Base-by-base conservation (phyloP, 2,888 invertebrate genomes). In the Acronicta psi region DNA sequence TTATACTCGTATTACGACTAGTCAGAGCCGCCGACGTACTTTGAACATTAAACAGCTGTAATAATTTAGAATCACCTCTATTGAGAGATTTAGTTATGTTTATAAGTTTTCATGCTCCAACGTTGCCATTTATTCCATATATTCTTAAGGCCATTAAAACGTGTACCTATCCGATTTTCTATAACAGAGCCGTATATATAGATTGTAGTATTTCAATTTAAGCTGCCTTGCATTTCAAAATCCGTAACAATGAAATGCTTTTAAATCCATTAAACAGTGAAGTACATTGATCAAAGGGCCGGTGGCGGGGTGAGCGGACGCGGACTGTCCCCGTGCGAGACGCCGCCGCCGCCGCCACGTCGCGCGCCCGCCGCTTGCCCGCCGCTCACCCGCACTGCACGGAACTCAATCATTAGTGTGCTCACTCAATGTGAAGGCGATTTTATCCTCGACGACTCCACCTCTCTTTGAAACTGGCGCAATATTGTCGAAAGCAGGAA, bases 391-490 rank as follows among this genome's bases (percentile, higher is more conserved):
- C 84, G 86, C 78, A 82, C 82, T 80, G 83, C 84, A 82, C 93
- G 93, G 94, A 94, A 93, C 93, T 90, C 89, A 86, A 92, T 94
- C 94, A 93, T 94, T 94, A 94, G 93, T 92, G 92, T 93, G 93
- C 82, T 92, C 93, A 91, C 89, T 93, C 93, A 84, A 91, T 90
- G 89, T 86, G 91, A 93, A 94, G 93, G 89, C 89, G 93, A 92
- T 93, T 92, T 91, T 88, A 88, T 87, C 90, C 90, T 84, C 81
- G 77, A 84, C 86, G 83, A 85, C 86, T 86, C 85, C 84, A 83
- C 88, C 88, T 89, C 88, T 89, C 89, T 78, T 92, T 92, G 93
- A 91, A 88, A 91, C 87, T 84, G 87, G 80, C 87, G 92, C 93
- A 93, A 93, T 94, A 93, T 93, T 92, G 93, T 90, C 91, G 89